Conservation (phyloP, 1,140 invertebrate genomes). For the Forficula auricularia region DNA sequence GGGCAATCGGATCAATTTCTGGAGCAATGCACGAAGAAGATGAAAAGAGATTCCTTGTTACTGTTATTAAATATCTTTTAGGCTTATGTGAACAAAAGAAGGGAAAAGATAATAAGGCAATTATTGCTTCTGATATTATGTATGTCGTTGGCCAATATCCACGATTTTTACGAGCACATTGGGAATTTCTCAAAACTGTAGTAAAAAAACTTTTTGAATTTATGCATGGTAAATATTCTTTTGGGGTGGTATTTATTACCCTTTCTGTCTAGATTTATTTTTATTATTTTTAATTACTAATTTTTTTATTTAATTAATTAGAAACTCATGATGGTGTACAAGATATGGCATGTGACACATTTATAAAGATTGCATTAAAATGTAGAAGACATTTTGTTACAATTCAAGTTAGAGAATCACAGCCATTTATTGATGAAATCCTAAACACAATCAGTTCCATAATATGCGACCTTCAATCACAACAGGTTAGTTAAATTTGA, state of each 20-base stretch:
- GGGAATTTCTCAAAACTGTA: constrained; percentile 99
- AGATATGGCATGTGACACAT: constrained; percentile 99
- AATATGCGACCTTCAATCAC: constrained; percentile 95
- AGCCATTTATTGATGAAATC: constrained; percentile 99
- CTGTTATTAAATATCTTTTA: constrained; percentile 96
- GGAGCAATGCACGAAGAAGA: constrained; percentile 99
- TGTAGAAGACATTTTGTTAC: constrained; percentile 95
- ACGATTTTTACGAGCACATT: constrained; percentile 93
- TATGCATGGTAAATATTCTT: constrained; percentile 68
- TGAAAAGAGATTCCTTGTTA: constrained; percentile 96
- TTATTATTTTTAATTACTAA: constrained; percentile 6
- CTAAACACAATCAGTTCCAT: constrained; percentile 88
- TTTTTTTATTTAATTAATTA: constrained; percentile 23
- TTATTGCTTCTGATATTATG: constrained; percentile 99
- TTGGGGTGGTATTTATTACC: not conserved
- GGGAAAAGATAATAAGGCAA: constrained; percentile 99
- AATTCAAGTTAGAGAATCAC: constrained; percentile 85
- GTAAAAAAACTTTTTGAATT: constrained; percentile 99
- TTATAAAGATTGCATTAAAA: constrained; percentile 99
- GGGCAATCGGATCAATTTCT: constrained; percentile 99
- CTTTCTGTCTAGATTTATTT: not conserved
- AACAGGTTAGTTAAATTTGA: constrained; percentile 45
- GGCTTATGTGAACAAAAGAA: constrained; percentile 98
- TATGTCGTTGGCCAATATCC: constrained; percentile 99
- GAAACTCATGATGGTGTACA: constrained; percentile 99